Evolutionary conservation across 2,113 vertebrate genomes (phyloP).

Genomic region (Tragelaphus scriptus): DNA sequence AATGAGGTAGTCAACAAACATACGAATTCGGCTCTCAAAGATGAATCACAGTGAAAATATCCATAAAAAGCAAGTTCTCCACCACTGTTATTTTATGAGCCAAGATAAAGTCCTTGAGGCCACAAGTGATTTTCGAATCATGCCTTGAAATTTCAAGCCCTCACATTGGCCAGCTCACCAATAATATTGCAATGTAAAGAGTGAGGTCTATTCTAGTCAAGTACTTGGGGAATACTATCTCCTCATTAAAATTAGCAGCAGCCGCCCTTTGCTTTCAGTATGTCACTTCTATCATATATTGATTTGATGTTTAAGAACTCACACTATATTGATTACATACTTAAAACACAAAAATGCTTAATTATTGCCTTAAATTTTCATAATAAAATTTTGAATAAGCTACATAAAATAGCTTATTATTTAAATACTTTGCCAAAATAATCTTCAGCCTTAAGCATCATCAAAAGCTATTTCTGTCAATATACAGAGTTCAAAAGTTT

Average conservation of each 20-base stretch:
- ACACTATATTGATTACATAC: not conserved
- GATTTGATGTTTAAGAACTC: not conserved
- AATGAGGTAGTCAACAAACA: not conserved
- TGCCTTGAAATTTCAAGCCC: not conserved
- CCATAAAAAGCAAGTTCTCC: not conserved
- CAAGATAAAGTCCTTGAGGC: not conserved
- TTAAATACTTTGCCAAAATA: not conserved
- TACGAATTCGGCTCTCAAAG: not conserved
- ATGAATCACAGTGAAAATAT: not conserved
- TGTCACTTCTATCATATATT: not conserved
- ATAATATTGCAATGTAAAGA: not conserved
- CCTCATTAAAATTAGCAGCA: not conserved
- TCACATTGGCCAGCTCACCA: not conserved
- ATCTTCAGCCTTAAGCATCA: not conserved
- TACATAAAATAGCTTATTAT: not conserved
- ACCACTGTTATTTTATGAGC: not conserved
- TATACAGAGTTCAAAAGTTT: slow-evolving; percentile 3
- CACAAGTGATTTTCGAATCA: not conserved
- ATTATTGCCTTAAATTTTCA: not conserved
- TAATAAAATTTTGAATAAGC: not conserved
- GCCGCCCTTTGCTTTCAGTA: not conserved
- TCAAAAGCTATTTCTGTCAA: not conserved
- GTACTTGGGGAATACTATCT: not conserved
- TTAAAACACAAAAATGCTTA: not conserved
- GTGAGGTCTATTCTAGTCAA: not conserved